phyloP scores from a whole-genome alignment of 2,113 vertebrate genomes.

The Cryptomyrus ogoouensis region DNA sequence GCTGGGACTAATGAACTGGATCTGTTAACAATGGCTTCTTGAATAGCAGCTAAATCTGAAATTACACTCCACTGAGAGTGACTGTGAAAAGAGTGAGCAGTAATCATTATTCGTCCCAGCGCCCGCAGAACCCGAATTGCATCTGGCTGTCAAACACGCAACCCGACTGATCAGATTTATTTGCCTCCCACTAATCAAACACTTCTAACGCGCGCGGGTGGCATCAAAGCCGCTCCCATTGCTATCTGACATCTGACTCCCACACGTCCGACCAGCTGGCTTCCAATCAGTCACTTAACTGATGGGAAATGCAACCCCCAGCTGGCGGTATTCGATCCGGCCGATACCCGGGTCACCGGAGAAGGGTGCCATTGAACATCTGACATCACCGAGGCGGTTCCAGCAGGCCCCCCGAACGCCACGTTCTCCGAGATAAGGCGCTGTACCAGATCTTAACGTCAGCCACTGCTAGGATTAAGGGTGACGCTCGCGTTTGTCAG shows the following conservation, averaged over 20 bases:
- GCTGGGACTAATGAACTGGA: background rate
- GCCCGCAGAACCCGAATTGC: background rate
- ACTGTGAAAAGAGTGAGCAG: background rate
- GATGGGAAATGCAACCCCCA: constrained; percentile 31
- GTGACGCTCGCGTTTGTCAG: background rate
- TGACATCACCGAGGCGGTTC: constrained; percentile 23
- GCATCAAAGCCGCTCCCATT: background rate
- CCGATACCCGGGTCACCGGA: constrained; percentile 22
- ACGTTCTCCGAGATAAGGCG: background rate
- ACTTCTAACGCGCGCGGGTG: background rate
- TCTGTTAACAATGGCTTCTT: background rate
- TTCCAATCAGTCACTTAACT: constrained; percentile 24
- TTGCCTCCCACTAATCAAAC: constrained; percentile 7
- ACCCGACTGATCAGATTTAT: background rate
- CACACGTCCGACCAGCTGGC: constrained; percentile 22
- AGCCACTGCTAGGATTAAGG: background rate
- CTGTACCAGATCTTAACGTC: background rate
- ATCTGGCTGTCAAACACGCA: background rate
- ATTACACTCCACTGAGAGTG: background rate
- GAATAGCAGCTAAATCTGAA: background rate
- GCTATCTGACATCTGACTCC: background rate
- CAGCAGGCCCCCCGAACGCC: constrained; percentile 8
- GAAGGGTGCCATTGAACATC: constrained; percentile 24
- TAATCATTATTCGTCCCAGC: background rate
- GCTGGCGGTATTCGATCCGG: constrained; percentile 30